Evolutionary conservation across 1,140 invertebrate genomes (phyloP).

Genomic region (Sitobion miscanthi): DNA sequence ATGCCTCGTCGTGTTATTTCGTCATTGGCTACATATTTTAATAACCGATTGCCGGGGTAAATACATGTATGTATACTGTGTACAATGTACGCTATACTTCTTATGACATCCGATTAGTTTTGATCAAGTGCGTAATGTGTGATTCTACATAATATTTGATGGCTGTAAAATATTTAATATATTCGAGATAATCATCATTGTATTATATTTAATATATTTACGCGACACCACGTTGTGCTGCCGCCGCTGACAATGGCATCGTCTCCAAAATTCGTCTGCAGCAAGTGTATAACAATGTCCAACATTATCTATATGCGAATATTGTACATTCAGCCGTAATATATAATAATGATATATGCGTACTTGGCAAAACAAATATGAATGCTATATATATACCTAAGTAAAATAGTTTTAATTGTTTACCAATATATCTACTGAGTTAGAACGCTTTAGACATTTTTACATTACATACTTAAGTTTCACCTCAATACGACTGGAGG

Average conservation of each 20-base stretch:
- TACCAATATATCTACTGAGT: not conserved
- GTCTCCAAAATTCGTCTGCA: conserved; percentile 1
- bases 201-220: not conserved
- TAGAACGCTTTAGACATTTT: not conserved
- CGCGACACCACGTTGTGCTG: not conserved
- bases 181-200: not conserved
- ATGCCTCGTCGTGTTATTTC: not conserved
- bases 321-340: not conserved
- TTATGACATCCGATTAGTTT: not conserved
- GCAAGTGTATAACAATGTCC: too few species aligned
- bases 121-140: not conserved
- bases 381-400: not conserved
- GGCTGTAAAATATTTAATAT: not conserved
- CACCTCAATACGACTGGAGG: not conserved
- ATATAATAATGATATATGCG: not conserved
- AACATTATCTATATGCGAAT: not conserved
- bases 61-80: too few species aligned
- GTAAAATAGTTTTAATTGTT: not conserved
- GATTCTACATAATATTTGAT: not conserved
- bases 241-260: not conserved
- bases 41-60: not conserved
- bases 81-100: not conserved
- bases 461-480: not conserved
- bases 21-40: not conserved
- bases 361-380: not conserved